Base-by-base conservation (phyloP, 2,113 vertebrate species). In the Neodontobutis hainanensis region DNA sequence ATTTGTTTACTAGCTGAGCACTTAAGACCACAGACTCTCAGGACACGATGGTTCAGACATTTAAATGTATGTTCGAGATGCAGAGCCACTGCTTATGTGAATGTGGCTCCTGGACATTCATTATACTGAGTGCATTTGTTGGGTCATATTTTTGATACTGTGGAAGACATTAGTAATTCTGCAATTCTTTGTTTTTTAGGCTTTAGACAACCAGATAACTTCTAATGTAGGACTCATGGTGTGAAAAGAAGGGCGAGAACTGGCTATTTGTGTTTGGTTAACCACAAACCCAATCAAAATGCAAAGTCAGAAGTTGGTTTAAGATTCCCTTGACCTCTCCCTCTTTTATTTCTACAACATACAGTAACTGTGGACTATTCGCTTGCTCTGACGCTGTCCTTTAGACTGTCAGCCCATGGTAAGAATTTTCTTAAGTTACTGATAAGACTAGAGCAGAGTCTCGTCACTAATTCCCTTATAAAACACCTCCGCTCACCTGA, bases 1-100 rank as follows among this genome's bases (percentile, higher is more conserved):
- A 92, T 89, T 93, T 95, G 92, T 95, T 94, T 95, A 93, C 81
- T 75, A 82, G 61, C 57, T 73, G 77, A 92, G 90, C 91, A 87
- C 92, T 92, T 89, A 74, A 77, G 87, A 82, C 72, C 72, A 72
- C 68, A 65, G 81, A 55, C 53, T 85, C 50, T 36, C 51, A 14
- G 49, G 65, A 68, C 65, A 77, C 52, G 75, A 68, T 78, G 66
- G 69, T 74, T 81, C 79, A 77, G 78, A 73, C 83, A 83, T 75
- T 86, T 53, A 65, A 79, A 80, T 77, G 80, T 70, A 78, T 81
- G 80, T 84, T n/a, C 75, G 65, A 67, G 77, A 84, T 84, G 69
- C 74, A 60, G 45, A 40, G 70, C 66, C 77, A 67, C 61, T 65
- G 46, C 53, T 10, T 5, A 1, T 78, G 71, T 85, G 77, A 61